Percentiles rank a stretch among this genome's conserved stretches.
phyloP scores from a whole-genome alignment of 2,888 invertebrate species.

The Xylocampa areola region DNA sequence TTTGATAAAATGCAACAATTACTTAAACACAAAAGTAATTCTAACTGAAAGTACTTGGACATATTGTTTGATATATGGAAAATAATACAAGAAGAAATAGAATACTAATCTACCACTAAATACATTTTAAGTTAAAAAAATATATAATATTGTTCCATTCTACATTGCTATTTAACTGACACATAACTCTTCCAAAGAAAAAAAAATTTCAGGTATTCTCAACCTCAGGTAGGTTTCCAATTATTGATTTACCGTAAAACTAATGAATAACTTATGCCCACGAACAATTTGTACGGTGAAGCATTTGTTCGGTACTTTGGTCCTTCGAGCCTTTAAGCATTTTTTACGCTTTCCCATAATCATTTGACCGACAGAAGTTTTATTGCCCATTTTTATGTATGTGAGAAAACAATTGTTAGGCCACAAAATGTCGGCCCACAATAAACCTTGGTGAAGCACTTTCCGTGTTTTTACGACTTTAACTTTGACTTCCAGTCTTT shows the following conservation, averaged over 20 bases:
- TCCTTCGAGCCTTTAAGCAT: slow-evolving; percentile 62
- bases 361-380: slow-evolving; percentile 71
- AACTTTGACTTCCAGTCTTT: slow-evolving; percentile 69
- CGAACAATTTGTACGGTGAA: slow-evolving; percentile 35
- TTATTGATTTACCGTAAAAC: slow-evolving; percentile 41
- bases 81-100: slow-evolving; percentile 1
- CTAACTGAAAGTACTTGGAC: background rate
- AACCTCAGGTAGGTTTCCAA: slow-evolving; percentile 43
- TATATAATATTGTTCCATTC: slow-evolving; percentile 20
- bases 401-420: slow-evolving; percentile 83
- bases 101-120: slow-evolving; percentile 21
- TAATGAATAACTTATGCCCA: slow-evolving; percentile 43
- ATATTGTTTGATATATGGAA: background rate
- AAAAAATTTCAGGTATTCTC: slow-evolving; percentile 23
- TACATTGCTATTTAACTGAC: background rate
- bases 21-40: background rate
- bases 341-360: slow-evolving; percentile 62
- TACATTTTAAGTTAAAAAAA: slow-evolving; percentile 9
- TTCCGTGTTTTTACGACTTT: slow-evolving; percentile 62
- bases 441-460: slow-evolving; percentile 60
- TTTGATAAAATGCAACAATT: too few relatives aligned
- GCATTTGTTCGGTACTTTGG: slow-evolving; percentile 28
- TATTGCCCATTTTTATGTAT: slow-evolving; percentile 76
- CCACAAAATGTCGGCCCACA: slow-evolving; percentile 71
- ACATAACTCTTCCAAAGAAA: slow-evolving; percentile 17